Conservation (phyloP, 2,113 vertebrate species). For the Planiliza haematocheilus region DNA sequence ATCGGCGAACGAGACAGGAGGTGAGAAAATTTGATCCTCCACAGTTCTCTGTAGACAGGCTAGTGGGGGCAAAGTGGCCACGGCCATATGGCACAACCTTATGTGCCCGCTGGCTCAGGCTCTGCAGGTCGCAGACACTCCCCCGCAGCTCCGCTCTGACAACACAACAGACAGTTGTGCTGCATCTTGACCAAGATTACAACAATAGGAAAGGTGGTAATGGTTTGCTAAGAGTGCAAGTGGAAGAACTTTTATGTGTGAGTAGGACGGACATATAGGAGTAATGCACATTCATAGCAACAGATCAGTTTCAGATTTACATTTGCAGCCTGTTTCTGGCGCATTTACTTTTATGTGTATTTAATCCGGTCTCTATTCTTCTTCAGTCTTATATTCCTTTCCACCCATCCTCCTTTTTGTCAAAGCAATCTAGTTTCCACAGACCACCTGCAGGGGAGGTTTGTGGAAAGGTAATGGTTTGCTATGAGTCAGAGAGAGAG, state of each 20-base stretch:
- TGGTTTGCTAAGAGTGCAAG: not conserved
- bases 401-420: slow-evolving; percentile 7
- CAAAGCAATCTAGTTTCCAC: slow-evolving; percentile 44
- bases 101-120: slow-evolving; percentile 67
- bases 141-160: slow-evolving; percentile 47
- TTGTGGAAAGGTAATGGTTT: not conserved
- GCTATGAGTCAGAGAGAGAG: not conserved
- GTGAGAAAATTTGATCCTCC: slow-evolving; percentile 65
- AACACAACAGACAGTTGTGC: slow-evolving; percentile 35
- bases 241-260: not conserved
- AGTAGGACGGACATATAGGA: not conserved
- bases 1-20: slow-evolving; percentile 56
- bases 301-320: not conserved
- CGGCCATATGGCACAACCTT: slow-evolving; percentile 74
- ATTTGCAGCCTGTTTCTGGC: slow-evolving; percentile 1
- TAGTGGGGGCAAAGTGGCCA: slow-evolving; percentile 39
- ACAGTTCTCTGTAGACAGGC: slow-evolving; percentile 62
- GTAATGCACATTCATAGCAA: not conserved
- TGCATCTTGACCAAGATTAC: slow-evolving; percentile 13
- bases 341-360: not conserved
- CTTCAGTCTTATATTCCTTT: not conserved
- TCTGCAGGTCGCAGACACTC: slow-evolving; percentile 34
- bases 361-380: not conserved
- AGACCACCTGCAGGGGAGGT: slow-evolving; percentile 79
- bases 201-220: not conserved